A percentile compares a stretch with the other conserved stretches of the same genome.
Evolutionary conservation across 2,797 vertebrate genomes (phyloP).

Genomic region (Peromyscus aztecus): DNA sequence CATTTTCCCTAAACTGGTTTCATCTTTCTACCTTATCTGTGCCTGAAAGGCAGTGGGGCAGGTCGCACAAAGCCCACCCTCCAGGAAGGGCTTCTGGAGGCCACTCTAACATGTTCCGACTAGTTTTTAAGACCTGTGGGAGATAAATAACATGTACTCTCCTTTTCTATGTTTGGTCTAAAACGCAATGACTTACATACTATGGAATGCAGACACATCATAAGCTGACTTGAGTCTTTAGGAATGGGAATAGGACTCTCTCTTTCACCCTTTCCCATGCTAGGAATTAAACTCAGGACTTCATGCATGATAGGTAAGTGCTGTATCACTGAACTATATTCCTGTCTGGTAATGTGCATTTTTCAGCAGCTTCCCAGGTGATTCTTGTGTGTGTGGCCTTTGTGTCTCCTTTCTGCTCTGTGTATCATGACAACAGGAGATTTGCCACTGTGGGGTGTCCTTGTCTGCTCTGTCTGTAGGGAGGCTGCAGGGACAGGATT

Average conservation of each 20-base stretch:
- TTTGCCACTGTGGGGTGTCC: not conserved
- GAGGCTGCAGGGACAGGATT: not conserved
- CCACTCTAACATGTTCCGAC: not conserved
- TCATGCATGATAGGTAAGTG: not conserved
- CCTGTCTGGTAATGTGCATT: not conserved
- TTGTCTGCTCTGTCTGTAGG: not conserved
- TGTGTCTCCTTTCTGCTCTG: not conserved
- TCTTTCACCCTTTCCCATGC: not conserved
- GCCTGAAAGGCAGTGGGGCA: not conserved
- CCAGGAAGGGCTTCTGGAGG: not conserved
- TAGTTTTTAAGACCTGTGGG: not conserved
- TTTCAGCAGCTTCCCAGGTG: not conserved
- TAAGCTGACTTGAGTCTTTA: not conserved
- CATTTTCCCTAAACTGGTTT: slow-evolving; percentile 49
- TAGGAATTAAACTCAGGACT: not conserved
- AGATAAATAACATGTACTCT: not conserved
- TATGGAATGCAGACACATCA: not conserved
- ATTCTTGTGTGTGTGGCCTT: not conserved
- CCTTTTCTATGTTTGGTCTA: not conserved
- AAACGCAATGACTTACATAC: not conserved
- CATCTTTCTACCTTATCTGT: slow-evolving; percentile 52
- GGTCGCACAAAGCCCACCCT: not conserved
- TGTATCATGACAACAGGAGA: not conserved
- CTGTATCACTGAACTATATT: not conserved
- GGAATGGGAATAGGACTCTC: not conserved